These are phyloP conservation scores for Choreutis nemorana DNA, from an alignment of 2,888 invertebrate species.

Conservation along the genomic window DNA sequence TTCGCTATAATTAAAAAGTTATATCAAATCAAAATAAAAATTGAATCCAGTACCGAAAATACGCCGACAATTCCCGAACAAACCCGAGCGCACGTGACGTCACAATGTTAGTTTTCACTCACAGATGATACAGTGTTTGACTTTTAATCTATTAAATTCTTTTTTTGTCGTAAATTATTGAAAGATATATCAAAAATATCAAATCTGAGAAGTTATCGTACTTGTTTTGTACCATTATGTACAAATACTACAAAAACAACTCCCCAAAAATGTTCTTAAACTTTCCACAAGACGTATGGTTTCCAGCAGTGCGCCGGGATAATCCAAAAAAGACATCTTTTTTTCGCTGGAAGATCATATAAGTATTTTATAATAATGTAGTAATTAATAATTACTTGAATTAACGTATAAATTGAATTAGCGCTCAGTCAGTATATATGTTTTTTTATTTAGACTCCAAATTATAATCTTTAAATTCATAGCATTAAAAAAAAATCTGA, in stretches of 20 bases:
- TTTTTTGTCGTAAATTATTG: no score
- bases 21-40: neutral
- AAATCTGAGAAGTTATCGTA: conserved; percentile 3
- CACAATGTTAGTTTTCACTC: no score
- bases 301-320: conserved; percentile 3
- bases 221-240: conserved; percentile 4
- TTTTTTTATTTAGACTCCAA: conserved; percentile 1
- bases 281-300: no score
- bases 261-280: conserved; percentile 1
- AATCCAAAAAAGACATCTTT: conserved; percentile 2
- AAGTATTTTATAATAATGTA: neutral
- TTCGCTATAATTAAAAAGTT: neutral
- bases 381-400: neutral
- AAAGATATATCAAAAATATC: conserved; percentile 2
- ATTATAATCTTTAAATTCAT: neutral
- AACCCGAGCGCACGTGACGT: no score
- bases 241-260: conserved; percentile 3
- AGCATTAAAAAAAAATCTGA: neutral
- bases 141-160: no score
- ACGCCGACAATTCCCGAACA: no score
- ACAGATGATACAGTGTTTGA: no score
- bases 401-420: neutral
- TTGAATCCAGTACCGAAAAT: conserved; percentile 1
- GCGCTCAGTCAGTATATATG: conserved; percentile 1
- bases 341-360: conserved; percentile 3